phyloP scores from a whole-genome alignment of 2,113 vertebrate species.

The Lophura nycthemera region DNA sequence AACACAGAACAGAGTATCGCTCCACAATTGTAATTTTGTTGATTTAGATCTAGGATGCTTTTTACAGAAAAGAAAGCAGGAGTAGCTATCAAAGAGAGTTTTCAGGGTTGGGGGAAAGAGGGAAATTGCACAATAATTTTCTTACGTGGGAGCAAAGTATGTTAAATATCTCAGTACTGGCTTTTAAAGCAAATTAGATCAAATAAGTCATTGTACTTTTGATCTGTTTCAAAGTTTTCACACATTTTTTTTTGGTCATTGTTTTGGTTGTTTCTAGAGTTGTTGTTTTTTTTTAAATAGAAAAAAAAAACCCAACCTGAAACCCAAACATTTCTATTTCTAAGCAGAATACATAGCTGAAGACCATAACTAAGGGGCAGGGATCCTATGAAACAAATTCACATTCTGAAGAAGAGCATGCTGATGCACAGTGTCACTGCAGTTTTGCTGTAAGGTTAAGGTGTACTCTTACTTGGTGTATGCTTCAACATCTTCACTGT shows the following conservation, averaged over 20 bases:
- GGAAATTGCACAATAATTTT: background rate
- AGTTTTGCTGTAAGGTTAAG: background rate
- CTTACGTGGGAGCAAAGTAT: background rate
- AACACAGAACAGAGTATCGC: background rate
- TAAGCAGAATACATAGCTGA: background rate
- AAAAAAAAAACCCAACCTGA: background rate
- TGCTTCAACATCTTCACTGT: background rate
- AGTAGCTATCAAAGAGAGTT: background rate
- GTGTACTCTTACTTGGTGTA: background rate
- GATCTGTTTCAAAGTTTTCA: slow-evolving; percentile 62
- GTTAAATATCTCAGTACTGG: slow-evolving; percentile 43
- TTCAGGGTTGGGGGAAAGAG: background rate
- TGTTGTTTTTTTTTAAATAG: background rate
- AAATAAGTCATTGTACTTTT: slow-evolving; percentile 53
- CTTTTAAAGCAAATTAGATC: slow-evolving; percentile 62
- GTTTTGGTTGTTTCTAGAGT: background rate
- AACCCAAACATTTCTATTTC: background rate
- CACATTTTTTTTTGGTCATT: background rate
- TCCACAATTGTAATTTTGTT: background rate
- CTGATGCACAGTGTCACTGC: background rate
- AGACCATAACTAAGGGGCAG: background rate
- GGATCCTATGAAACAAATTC: background rate
- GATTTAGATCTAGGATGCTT: background rate
- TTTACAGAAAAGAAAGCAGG: background rate
- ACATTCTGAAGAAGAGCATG: background rate